phyloP scores from a whole-genome alignment of 1,140 invertebrate genomes.

The Protaetia brevitarsis region DNA sequence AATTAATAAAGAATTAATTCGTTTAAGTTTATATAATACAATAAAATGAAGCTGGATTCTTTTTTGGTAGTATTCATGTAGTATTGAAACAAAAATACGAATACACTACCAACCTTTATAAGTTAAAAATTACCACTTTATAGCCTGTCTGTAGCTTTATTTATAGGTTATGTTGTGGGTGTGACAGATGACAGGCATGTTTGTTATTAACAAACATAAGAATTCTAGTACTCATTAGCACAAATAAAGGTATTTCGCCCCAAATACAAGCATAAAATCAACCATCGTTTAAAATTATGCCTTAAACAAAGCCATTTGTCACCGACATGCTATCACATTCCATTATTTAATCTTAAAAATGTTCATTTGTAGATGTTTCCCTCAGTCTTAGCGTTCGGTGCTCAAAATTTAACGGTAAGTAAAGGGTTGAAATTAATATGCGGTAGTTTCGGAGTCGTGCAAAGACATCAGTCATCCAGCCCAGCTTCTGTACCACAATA shows the following conservation, averaged over 20 bases:
- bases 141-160: no score
- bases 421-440: conserved; percentile 18
- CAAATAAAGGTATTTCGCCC: conserved; percentile 9
- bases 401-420: background rate
- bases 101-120: no score
- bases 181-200: no score
- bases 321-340: background rate
- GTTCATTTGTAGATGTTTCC: conserved; percentile 11
- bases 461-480: conserved; percentile 9
- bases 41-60: no score
- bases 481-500: background rate
- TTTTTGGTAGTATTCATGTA: no score
- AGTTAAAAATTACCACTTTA: no score
- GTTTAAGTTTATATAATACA: no score
- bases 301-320: background rate
- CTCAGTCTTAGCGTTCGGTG: background rate
- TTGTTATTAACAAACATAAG: no score
- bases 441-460: background rate
- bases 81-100: no score
- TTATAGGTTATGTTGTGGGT: no score
- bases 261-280: background rate
- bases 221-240: background rate
- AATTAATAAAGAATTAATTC: no score
- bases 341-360: background rate
- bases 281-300: background rate